These are phyloP conservation scores for Hypomecis punctinalis DNA, from an alignment of 2,888 invertebrate genomes.

Conservation along the genomic window DNA sequence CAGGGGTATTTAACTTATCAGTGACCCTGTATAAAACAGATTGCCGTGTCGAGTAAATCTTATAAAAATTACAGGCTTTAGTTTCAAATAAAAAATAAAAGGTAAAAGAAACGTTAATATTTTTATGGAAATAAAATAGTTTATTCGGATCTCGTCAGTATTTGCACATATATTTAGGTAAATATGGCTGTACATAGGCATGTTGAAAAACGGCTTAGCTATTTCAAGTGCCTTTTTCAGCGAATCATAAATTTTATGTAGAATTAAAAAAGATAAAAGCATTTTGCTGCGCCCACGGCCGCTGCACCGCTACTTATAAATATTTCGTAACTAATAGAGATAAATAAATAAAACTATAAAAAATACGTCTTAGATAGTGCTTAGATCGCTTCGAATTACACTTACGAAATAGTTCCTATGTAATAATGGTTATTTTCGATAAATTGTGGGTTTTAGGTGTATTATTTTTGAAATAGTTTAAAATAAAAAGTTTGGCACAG, in stretches of 20 bases:
- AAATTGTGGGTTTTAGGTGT: constrained; percentile 21
- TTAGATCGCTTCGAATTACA: constrained; percentile 45
- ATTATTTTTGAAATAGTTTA: not conserved
- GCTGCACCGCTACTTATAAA: constrained; percentile 32
- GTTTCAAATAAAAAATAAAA: no score
- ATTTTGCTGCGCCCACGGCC: constrained; percentile 22
- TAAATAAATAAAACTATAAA: constrained; percentile 39
- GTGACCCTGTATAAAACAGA: no score
- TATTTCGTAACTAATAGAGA: constrained; percentile 44
- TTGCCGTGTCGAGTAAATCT: no score
- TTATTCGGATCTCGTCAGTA: not conserved
- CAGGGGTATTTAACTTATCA: no score
- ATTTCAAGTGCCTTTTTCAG: constrained; percentile 18
- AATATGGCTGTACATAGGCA: constrained; percentile 8
- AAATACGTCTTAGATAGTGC: constrained; percentile 42
- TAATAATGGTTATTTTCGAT: constrained; percentile 33
- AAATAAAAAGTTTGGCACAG: constrained; percentile 13
- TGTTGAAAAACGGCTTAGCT: constrained; percentile 16
- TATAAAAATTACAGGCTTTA: no score
- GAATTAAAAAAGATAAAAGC: not conserved
- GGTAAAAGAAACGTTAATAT: no score
- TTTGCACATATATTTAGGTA: not conserved
- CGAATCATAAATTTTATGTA: not conserved
- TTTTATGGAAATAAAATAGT: not conserved
- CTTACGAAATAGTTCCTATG: constrained; percentile 47